phyloP scores from a whole-genome alignment of 2,888 invertebrate genomes.

The Zhuqinia jingwanae region DNA sequence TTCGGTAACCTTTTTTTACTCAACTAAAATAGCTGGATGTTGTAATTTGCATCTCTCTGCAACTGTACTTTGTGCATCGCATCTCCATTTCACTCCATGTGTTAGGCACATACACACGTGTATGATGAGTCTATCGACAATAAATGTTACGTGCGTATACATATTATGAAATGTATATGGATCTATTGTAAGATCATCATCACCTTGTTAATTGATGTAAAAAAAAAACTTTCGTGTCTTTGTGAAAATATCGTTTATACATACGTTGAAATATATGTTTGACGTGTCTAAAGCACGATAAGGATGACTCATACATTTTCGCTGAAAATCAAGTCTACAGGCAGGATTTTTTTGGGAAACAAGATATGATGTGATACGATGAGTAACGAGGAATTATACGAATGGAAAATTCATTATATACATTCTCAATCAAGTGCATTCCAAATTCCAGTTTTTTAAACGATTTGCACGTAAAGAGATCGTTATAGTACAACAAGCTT shows the following conservation, averaged over 20 bases:
- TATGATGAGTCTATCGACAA: not conserved
- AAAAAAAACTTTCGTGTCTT: slow-evolving; percentile 41
- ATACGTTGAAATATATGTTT: not conserved
- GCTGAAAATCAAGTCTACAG: not conserved
- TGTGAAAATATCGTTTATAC: not conserved
- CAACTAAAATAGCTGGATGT: too few relatives aligned
- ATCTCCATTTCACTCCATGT: slow-evolving; percentile 1
- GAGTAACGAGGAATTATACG: slow-evolving; percentile 22
- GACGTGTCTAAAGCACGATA: too few relatives aligned
- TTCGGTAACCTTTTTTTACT: too few relatives aligned
- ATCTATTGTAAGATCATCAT: not conserved
- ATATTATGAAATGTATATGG: too few relatives aligned
- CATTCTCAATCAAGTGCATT: too few relatives aligned
- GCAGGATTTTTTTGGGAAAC: not conserved
- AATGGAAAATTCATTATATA: too few relatives aligned
- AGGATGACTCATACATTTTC: slow-evolving; percentile 4
- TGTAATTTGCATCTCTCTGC: not conserved
- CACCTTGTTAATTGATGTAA: slow-evolving; percentile 3
- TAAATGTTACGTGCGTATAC: not conserved
- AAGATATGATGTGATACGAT: not conserved
- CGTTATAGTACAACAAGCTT: too few relatives aligned
- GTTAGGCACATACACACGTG: not conserved
- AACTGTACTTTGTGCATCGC: slow-evolving; percentile 31
- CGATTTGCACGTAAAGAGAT: too few relatives aligned
- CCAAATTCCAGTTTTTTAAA: too few relatives aligned